Evolutionary conservation across 2,113 vertebrate genomes (phyloP).

Genomic region (Oreotrochilus melanogaster): DNA sequence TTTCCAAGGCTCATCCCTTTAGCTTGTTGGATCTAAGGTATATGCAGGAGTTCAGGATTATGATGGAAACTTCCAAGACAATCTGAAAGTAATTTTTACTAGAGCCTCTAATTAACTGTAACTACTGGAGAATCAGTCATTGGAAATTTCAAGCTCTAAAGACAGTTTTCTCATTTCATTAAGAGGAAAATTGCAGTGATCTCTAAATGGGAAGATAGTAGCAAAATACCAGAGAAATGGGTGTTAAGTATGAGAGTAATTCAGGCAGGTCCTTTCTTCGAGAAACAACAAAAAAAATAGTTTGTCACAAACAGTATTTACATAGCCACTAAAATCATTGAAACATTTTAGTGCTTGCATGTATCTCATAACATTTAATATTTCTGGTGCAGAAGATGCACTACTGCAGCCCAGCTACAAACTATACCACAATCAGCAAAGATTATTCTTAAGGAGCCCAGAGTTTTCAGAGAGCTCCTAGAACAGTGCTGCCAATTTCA

Average conservation of each 20-base stretch:
- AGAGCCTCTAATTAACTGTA: neutral
- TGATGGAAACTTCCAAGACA: neutral
- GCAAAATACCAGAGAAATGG: conserved; percentile 34
- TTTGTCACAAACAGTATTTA: neutral
- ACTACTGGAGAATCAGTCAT: neutral
- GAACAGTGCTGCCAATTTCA: neutral
- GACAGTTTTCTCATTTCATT: neutral
- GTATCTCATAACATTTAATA: neutral
- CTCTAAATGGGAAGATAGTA: neutral
- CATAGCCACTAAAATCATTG: neutral
- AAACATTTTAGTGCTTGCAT: neutral
- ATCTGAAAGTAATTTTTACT: neutral
- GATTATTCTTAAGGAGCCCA: neutral
- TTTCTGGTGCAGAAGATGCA: neutral
- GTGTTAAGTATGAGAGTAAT: neutral
- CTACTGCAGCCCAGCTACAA: neutral
- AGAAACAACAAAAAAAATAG: neutral
- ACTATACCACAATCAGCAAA: neutral
- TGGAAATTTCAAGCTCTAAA: neutral
- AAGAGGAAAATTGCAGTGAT: neutral
- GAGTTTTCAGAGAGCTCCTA: neutral
- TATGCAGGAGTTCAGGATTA: neutral
- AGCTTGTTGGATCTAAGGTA: neutral
- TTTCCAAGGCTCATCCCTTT: neutral
- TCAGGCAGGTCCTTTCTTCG: neutral